Evolutionary conservation across 1,140 invertebrate species (phyloP).

Genomic region (Heterodera carotae): DNA sequence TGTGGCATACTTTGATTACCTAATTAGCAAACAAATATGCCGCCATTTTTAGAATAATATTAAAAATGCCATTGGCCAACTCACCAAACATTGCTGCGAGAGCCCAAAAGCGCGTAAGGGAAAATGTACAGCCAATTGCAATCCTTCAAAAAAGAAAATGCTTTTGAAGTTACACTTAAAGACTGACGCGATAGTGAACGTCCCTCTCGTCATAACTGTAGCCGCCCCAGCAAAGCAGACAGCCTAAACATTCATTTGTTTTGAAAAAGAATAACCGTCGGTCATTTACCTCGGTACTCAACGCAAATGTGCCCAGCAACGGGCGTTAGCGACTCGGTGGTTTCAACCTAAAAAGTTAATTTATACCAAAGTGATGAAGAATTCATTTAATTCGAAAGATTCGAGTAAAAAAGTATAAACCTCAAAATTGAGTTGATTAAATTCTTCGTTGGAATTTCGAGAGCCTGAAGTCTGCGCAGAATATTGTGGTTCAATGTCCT

Average conservation of each 20-base stretch:
- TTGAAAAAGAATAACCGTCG: background rate
- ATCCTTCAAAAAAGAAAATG: conserved; percentile 19
- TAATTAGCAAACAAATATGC: background rate
- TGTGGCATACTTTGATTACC: too few relatives aligned
- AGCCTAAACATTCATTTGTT: conserved; percentile 6
- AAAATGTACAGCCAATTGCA: conserved; percentile 28
- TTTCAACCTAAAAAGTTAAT: conserved; percentile 19
- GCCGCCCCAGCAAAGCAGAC: conserved; percentile 29
- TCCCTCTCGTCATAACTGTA: conserved; percentile 29
- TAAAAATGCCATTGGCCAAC: too few relatives aligned
- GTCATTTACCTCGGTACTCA: background rate
- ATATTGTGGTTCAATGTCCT: background rate
- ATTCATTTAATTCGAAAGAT: too few relatives aligned
- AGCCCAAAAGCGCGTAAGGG: conserved; percentile 18
- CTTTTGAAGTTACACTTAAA: conserved; percentile 3
- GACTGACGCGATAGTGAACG: conserved; percentile 29
- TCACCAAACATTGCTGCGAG: conserved; percentile 25
- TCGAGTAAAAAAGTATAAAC: background rate
- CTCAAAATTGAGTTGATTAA: background rate
- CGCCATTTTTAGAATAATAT: background rate
- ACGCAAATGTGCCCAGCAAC: conserved; percentile 30
- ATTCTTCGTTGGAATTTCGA: background rate
- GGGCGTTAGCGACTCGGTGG: conserved; percentile 16
- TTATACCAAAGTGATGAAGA: background rate
- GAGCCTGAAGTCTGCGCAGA: background rate